phyloP scores from a whole-genome alignment of 1,140 invertebrate genomes.

The Rhizoglyphus robini region DNA sequence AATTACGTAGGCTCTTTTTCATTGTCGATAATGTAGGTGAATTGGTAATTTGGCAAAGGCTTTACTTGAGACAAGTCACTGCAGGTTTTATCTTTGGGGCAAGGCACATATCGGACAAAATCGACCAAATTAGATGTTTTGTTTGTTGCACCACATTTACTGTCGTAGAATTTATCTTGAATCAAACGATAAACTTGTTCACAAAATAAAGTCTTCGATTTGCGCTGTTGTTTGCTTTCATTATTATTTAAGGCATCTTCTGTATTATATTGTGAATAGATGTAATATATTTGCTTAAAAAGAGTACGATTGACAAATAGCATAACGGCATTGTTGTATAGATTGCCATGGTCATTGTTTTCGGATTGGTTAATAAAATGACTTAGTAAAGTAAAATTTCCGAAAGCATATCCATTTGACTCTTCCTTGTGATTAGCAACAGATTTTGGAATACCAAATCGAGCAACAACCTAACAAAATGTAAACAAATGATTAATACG shows the following conservation, averaged over 20 bases:
- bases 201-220: too few relatives aligned
- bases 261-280: not conserved
- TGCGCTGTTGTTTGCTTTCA: conserved; percentile 23
- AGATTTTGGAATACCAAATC: conserved; percentile 95
- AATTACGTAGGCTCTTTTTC: conserved; percentile 67
- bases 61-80: conserved; percentile 66
- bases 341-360: conserved; percentile 64
- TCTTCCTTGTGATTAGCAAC: conserved; percentile 59
- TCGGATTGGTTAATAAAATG: conserved; percentile 13
- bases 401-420: conserved; percentile 85
- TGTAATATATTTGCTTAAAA: conserved; percentile 16
- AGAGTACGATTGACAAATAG: conserved; percentile 62
- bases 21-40: conserved; percentile 83
- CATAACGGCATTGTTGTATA: conserved; percentile 71
- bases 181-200: conserved; percentile 54
- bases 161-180: conserved; percentile 61
- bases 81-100: conserved; percentile 58
- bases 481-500: not conserved
- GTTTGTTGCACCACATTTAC: conserved; percentile 41
- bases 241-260: conserved; percentile 20
- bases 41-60: conserved; percentile 72
- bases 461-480: conserved; percentile 43
- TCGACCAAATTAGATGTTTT: conserved; percentile 58
- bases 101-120: conserved; percentile 74
- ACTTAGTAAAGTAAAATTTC: conserved; percentile 60